Conservation (phyloP, 2,113 vertebrate genomes). For the Picathartes gymnocephalus region DNA sequence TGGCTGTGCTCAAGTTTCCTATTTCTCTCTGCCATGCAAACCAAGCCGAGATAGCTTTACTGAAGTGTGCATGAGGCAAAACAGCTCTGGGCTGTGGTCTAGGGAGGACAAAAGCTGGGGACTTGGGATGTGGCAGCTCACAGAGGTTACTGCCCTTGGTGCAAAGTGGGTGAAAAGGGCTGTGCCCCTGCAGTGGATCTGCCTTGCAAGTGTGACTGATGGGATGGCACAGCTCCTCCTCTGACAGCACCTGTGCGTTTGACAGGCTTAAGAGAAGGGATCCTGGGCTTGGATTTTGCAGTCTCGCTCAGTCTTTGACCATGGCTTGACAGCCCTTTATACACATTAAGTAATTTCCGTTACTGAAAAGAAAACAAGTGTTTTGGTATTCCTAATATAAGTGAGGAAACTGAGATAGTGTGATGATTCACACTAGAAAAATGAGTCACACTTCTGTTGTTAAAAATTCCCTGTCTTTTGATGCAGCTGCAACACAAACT, state of each 20-base stretch:
- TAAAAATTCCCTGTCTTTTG: not conserved
- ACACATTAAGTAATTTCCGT: not conserved
- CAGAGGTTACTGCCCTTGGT: not conserved
- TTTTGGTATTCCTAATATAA: not conserved
- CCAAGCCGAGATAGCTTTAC: not conserved
- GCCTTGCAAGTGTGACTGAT: not conserved
- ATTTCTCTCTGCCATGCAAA: not conserved
- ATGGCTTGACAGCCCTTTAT: not conserved
- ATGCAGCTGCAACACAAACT: not conserved
- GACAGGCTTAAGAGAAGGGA: not conserved
- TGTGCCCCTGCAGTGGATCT: not conserved
- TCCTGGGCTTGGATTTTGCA: not conserved
- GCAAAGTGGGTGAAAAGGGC: not conserved
- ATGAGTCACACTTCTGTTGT: not conserved
- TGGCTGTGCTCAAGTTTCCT: not conserved
- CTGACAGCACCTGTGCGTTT: not conserved
- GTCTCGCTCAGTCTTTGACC: not conserved
- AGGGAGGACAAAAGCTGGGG: not conserved
- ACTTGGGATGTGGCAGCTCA: not conserved
- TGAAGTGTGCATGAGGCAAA: accelerated
- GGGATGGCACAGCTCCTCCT: not conserved
- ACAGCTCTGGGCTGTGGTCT: not conserved
- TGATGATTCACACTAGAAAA: not conserved
- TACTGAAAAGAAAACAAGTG: not conserved
- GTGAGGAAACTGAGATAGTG: not conserved